These are phyloP conservation scores for Delichon dasypus DNA, from an alignment of 2,797 vertebrate genomes.

Conservation along the genomic window DNA sequence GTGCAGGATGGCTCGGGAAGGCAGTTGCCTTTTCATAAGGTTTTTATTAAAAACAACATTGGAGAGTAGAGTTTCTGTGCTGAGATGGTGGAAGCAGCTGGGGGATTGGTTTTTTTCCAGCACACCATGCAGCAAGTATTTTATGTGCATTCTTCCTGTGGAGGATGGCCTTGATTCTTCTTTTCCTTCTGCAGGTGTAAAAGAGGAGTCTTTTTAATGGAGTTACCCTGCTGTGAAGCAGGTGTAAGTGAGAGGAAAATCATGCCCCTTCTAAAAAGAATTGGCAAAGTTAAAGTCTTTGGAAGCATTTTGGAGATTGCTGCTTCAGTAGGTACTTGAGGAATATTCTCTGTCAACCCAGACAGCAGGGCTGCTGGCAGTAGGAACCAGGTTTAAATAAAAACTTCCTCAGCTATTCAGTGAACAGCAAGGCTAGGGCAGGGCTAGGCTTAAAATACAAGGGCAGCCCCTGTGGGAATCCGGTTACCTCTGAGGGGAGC, in stretches of 20 bases:
- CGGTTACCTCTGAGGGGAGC: not conserved
- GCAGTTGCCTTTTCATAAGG: slow-evolving; percentile 16
- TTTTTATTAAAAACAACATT: slow-evolving; percentile 58
- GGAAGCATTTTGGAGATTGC: not conserved
- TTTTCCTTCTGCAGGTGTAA: slow-evolving; percentile 4
- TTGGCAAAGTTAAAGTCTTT: slow-evolving; percentile 43
- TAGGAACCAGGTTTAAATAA: slow-evolving; percentile 10
- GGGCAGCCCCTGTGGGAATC: not conserved
- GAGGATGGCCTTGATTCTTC: slow-evolving; percentile 23
- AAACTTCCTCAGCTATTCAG: not conserved
- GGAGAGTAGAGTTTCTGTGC: slow-evolving; percentile 29
- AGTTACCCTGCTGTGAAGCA: slow-evolving; percentile 56
- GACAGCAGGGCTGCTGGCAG: not conserved
- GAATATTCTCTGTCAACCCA: slow-evolving; percentile 16
- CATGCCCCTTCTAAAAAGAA: slow-evolving; percentile 29
- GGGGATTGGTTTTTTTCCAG: not conserved
- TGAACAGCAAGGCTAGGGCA: not conserved
- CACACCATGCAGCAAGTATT: not conserved
- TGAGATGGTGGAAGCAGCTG: not conserved
- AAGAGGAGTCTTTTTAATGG: slow-evolving; percentile 6
- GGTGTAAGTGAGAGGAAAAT: slow-evolving; percentile 56
- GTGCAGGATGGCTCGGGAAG: not conserved
- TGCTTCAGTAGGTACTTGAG: slow-evolving; percentile 40
- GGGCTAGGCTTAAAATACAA: not conserved
- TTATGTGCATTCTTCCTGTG: slow-evolving; percentile 18